phyloP scores from a whole-genome alignment of 2,113 vertebrate species.

The Scortum barcoo region DNA sequence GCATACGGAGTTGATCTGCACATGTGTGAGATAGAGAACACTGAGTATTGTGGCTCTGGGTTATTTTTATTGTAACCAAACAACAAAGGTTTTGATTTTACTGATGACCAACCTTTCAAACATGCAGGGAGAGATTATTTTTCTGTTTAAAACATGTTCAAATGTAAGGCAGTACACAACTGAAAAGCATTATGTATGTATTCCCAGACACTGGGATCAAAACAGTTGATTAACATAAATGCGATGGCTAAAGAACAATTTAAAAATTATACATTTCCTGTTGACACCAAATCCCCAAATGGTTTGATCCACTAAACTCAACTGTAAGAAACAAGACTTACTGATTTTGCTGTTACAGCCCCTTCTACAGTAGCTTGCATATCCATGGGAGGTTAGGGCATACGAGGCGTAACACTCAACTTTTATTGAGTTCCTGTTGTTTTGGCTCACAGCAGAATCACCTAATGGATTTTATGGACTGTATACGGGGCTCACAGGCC shows the following conservation, averaged over 20 bases:
- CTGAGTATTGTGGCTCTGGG: neutral
- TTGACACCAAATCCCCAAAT: neutral
- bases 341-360: neutral
- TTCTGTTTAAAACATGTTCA: slow-evolving; percentile 3
- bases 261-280: neutral
- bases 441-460: slow-evolving; percentile 63
- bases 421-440: slow-evolving; percentile 76
- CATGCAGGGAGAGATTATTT: slow-evolving; percentile 1
- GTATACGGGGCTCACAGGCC: slow-evolving; percentile 22
- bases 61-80: slow-evolving; percentile 22
- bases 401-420: slow-evolving; percentile 47
- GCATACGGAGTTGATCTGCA: slow-evolving; percentile 28
- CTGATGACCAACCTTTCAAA: slow-evolving; percentile 6
- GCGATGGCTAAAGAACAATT: neutral
- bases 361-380: neutral
- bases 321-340: neutral
- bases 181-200: neutral
- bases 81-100: slow-evolving; percentile 2
- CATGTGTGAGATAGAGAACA: slow-evolving; percentile 19
- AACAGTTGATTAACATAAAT: neutral
- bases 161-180: neutral
- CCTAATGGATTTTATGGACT: slow-evolving; percentile 70
- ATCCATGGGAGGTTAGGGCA: slow-evolving; percentile 38
- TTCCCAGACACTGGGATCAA: neutral
- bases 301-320: neutral